These are phyloP conservation scores for Rhagium mordax DNA, from an alignment of 2,888 invertebrate species.

Conservation along the genomic window DNA sequence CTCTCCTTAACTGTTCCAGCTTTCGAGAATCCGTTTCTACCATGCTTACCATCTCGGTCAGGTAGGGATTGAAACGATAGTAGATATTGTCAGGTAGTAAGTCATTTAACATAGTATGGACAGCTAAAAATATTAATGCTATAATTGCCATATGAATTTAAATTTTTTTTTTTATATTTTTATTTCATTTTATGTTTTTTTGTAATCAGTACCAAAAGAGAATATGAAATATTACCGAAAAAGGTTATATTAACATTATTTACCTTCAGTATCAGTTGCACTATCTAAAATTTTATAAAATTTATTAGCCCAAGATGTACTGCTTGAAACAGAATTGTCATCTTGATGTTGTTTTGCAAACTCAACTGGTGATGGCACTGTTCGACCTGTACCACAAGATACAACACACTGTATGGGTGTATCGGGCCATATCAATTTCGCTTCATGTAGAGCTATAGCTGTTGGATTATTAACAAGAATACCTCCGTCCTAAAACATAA, in stretches of 20 bases:
- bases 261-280: conserved; percentile 90
- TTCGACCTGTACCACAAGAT: conserved; percentile 85
- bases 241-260: neutral
- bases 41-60: conserved; percentile 84
- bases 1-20: conserved; percentile 79
- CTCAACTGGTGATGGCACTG: conserved; percentile 66
- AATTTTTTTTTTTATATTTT: too few species aligned
- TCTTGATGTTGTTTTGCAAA: conserved; percentile 50
- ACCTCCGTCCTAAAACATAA: conserved; percentile 79
- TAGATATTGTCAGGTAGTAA: conserved; percentile 81
- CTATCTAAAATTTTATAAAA: conserved; percentile 86
- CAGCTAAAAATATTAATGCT: too few species aligned
- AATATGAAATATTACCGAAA: too few species aligned
- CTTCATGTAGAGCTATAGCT: conserved; percentile 89
- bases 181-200: too few species aligned
- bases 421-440: conserved; percentile 85
- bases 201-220: too few species aligned
- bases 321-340: conserved; percentile 55
- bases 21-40: conserved; percentile 84
- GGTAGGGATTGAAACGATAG: conserved; percentile 90
- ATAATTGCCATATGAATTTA: too few species aligned
- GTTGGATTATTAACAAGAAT: conserved; percentile 90
- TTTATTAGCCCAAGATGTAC: conserved; percentile 82
- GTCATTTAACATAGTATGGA: conserved; percentile 83
- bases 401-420: conserved; percentile 82